These are phyloP conservation scores for Drosophila sp. DNA, from an alignment of 1,140 invertebrate species.

Conservation along the genomic window DNA sequence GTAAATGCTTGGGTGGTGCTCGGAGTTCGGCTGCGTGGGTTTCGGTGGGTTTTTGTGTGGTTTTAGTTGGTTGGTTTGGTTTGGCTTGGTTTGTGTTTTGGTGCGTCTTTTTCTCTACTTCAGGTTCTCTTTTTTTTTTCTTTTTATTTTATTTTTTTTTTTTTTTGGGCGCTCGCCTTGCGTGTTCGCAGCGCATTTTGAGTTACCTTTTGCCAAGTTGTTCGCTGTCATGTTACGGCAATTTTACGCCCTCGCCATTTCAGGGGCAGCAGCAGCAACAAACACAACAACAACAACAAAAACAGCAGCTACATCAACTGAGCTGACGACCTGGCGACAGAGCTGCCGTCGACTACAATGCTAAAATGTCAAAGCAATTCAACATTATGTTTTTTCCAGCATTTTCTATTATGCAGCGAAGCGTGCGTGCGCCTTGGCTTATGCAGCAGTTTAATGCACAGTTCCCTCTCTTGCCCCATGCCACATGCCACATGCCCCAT, in stretches of 20 bases:
- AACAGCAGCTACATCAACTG: slow-evolving; percentile 10
- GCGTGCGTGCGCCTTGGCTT: slow-evolving; percentile 55
- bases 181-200: slow-evolving; percentile 76
- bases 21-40: slow-evolving; percentile 16
- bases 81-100: slow-evolving; percentile 13
- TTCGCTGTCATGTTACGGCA: slow-evolving; percentile 82
- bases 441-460: slow-evolving; percentile 51
- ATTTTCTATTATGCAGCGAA: slow-evolving; percentile 44
- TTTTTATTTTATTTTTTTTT: too few relatives aligned
- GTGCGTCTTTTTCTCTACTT: background rate
- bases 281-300: too few relatives aligned
- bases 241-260: slow-evolving; percentile 81
- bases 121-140: too few relatives aligned
- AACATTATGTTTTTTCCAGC: slow-evolving; percentile 21
- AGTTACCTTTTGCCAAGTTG: slow-evolving; percentile 77
- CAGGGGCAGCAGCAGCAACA: slow-evolving; percentile 52
- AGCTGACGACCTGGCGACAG: slow-evolving; percentile 38
- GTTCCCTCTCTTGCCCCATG: background rate
- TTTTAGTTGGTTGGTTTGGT: slow-evolving; percentile 4
- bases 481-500: too few relatives aligned
- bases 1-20: slow-evolving; percentile 58
- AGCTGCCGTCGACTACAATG: slow-evolving; percentile 44
- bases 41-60: background rate
- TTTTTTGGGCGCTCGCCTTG: slow-evolving; percentile 35
- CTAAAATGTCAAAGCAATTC: slow-evolving; percentile 60